phyloP scores from a whole-genome alignment of 2,797 vertebrate genomes.

The Uromys caudimaculatus region DNA sequence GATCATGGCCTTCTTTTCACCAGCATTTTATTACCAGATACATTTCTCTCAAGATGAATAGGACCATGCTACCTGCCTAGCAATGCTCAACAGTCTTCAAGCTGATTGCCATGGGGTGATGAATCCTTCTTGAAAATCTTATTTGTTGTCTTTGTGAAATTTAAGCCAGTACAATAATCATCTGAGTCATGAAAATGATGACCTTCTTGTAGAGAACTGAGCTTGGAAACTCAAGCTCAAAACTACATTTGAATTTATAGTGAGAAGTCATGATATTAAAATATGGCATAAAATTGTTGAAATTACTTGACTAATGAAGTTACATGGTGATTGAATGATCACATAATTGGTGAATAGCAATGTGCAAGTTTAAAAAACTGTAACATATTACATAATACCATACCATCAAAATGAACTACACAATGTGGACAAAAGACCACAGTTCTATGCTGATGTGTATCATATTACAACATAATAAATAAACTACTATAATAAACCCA shows the following conservation, averaged over 20 bases:
- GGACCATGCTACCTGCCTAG: neutral
- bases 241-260: slow-evolving; percentile 15
- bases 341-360: neutral
- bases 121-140: neutral
- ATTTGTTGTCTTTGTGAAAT: neutral
- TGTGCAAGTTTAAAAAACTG: neutral
- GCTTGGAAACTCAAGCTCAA: neutral
- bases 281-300: neutral
- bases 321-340: neutral
- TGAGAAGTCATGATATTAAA: neutral
- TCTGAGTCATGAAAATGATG: neutral
- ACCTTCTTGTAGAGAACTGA: neutral
- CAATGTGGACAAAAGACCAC: neutral
- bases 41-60: neutral
- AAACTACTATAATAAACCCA: neutral
- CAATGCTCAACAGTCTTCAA: slow-evolving; percentile 4
- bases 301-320: slow-evolving; percentile 3
- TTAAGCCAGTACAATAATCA: neutral
- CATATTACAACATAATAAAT: slow-evolving; percentile 17
- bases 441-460: neutral
- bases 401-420: neutral
- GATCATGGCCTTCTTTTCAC: neutral
- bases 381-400: neutral
- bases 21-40: neutral
- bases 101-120: neutral